Base-by-base conservation (phyloP, 2,888 invertebrate species). In the Heteropelma amictum region DNA sequence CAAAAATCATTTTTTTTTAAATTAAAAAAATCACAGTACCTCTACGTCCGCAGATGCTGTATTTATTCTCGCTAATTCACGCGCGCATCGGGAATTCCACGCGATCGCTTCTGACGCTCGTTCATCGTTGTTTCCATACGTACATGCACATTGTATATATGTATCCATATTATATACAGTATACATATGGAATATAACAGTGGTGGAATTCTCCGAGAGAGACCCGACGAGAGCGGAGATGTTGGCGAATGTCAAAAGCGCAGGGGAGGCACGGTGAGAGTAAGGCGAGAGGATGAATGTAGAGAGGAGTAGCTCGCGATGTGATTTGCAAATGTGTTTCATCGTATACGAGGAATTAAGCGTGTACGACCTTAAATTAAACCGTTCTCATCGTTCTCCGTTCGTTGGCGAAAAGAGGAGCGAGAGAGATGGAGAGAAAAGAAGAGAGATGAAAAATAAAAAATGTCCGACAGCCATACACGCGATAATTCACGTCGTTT, bases 301-400 rank as follows among this genome's bases (percentile, higher is more conserved):
- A n/a, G n/a, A n/a, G n/a, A n/a, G n/a, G n/a, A n/a, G n/a, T n/a
- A 40, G 49, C 45, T 60, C 61, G 60, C 71, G 75, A 42, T 45
- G 71, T 58, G 69, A 76, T 76, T 84, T 80, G 77, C 81, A 81
- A 81, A 82, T 82, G 79, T 80, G 78, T 80, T 80, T 83, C 84
- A 82, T 82, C 42, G 72, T 42, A 51, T 71, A 85, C 84, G 82
- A 81, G 81, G 85, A 86, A 86, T 87, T 82, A 86, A 87, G 82
- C 81, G 81, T 68, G 68, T 79, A 76, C 83, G 83, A 86, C 85
- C 84, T 87, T 87, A 87, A 87, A 87, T 87, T 86, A 85, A 86
- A 85, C 83, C 81, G 83, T 84, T 83, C 83, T 60, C 64, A 61
- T 72, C 65, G 67, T 53, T 72, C 21, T 30, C 40, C 38, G 21